Conservation (phyloP, 2,113 vertebrate species). For the Galemys pyrenaicus region DNA sequence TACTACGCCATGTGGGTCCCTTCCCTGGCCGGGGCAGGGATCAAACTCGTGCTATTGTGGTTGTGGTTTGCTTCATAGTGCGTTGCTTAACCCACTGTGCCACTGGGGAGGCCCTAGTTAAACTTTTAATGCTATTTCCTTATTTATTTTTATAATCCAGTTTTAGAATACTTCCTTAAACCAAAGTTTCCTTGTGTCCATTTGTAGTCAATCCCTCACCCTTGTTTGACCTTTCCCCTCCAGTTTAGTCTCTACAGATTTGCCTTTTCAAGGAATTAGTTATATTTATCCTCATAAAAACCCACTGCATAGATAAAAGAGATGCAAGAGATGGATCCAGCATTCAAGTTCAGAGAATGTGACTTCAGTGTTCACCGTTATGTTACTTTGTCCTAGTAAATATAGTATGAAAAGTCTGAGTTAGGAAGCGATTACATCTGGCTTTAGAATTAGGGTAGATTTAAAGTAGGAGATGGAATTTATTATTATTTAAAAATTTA, state of each 20-base stretch:
- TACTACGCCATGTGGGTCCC: no score
- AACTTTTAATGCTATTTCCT: not conserved
- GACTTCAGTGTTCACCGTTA: not conserved
- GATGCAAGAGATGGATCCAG: not conserved
- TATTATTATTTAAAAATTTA: no score
- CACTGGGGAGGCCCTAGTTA: no score
- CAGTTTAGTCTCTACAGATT: not conserved
- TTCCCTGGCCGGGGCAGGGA: no score
- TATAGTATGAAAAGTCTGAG: not conserved
- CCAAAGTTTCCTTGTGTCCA: not conserved
- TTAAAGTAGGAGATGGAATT: conserved; percentile 9
- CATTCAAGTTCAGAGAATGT: not conserved
- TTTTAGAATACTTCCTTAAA: not conserved
- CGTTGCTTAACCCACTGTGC: no score
- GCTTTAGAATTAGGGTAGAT: not conserved
- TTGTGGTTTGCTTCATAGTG: no score
- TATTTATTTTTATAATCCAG: not conserved
- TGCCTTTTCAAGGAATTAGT: conserved; percentile 22
- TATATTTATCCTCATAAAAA: conserved; percentile 31
- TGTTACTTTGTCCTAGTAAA: not conserved
- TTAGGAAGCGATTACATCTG: conserved; percentile 21
- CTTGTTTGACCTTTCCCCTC: not conserved
- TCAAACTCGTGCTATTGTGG: no score
- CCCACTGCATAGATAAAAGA: not conserved
- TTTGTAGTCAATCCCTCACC: not conserved